Conservation (phyloP, 2,797 vertebrate genomes). For the Typhlichthys eigenmanni region DNA sequence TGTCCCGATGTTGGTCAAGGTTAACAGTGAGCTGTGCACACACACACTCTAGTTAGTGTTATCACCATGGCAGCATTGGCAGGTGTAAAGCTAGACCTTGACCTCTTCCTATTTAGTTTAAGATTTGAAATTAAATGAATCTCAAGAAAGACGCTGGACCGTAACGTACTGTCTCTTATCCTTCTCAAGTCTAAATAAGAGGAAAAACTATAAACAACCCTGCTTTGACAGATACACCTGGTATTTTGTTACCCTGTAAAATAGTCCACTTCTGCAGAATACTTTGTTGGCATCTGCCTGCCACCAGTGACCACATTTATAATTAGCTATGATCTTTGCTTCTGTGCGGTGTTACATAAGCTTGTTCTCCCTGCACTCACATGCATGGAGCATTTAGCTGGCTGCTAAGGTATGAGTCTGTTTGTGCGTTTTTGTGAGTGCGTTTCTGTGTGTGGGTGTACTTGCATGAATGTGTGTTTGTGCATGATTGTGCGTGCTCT, state of each 20-base stretch:
- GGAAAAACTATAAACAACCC: not conserved
- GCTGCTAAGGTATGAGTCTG: conserved; percentile 25
- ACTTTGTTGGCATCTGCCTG: conserved; percentile 20
- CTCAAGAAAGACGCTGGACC: not conserved
- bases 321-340: conserved; percentile 40
- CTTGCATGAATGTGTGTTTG: not conserved
- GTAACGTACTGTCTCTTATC: too few species aligned
- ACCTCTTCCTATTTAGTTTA: not conserved
- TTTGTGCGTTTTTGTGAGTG: not conserved
- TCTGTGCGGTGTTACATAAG: conserved; percentile 42
- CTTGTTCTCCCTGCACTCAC: conserved; percentile 18
- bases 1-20: not conserved
- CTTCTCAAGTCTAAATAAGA: not conserved
- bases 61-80: not conserved
- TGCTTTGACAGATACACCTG: too few species aligned
- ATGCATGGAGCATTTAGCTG: conserved; percentile 19
- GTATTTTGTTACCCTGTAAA: too few species aligned
- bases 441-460: not conserved
- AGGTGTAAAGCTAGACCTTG: not conserved
- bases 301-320: conserved; percentile 20
- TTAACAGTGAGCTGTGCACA: not conserved
- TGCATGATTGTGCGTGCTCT: not conserved
- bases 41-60: not conserved
- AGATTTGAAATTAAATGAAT: not conserved
- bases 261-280: conserved; percentile 12